A percentile compares a stretch with the other conserved stretches of the same genome.
Evolutionary conservation across 2,113 vertebrate species (phyloP).

Genomic region (Dipodomys stephensi): DNA sequence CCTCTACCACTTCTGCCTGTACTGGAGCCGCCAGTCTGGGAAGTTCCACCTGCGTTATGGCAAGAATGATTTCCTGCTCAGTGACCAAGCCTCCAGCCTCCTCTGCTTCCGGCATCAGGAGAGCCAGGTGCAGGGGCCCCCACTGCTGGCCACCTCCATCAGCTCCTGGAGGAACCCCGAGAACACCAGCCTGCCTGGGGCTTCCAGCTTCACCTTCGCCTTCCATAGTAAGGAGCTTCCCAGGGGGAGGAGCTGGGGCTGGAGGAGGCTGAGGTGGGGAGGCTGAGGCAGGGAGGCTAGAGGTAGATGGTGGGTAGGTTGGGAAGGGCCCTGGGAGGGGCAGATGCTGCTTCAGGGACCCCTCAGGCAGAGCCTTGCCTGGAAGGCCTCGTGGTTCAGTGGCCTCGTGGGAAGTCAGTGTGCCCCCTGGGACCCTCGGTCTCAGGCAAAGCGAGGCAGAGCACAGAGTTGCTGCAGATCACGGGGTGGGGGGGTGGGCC

Average conservation of each 20-base stretch:
- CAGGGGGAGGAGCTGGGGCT: background rate
- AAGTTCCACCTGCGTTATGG: slow-evolving; percentile 78
- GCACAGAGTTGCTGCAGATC: too few relatives aligned
- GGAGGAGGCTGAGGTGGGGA: too few relatives aligned
- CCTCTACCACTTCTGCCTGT: slow-evolving; percentile 87
- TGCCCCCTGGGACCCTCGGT: background rate
- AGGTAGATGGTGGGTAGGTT: background rate
- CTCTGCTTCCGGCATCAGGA: slow-evolving; percentile 55
- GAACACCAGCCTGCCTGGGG: slow-evolving; percentile 78
- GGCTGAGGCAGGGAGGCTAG: background rate
- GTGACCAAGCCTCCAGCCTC: slow-evolving; percentile 10
- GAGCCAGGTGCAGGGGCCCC: rapidly evolving
- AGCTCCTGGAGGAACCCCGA: slow-evolving; percentile 63
- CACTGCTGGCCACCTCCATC: slow-evolving; percentile 76
- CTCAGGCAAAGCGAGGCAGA: background rate
- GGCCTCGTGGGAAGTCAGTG: background rate
- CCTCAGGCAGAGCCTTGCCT: background rate
- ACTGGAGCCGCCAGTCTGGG: slow-evolving; percentile 78
- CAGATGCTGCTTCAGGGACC: background rate
- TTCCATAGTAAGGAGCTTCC: slow-evolving; percentile 72
- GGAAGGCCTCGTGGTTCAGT: background rate
- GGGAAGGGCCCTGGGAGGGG: background rate
- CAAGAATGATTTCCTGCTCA: slow-evolving; percentile 78
- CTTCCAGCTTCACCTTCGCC: slow-evolving; percentile 57
- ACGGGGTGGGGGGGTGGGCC: too few relatives aligned